Base-by-base conservation (phyloP, 2,113 vertebrate genomes). In the Neofelis nebulosa region DNA sequence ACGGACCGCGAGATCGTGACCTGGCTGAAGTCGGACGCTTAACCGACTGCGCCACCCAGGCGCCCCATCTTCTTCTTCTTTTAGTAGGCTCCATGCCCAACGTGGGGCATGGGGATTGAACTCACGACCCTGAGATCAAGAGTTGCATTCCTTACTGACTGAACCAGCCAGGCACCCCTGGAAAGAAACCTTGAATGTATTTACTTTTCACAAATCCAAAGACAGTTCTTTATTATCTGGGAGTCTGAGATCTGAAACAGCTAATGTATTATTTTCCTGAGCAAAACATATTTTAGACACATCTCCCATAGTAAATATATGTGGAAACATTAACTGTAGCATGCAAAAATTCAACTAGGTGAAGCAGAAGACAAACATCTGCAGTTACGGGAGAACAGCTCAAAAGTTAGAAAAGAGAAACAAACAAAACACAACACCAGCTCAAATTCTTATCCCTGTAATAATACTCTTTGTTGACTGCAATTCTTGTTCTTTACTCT, bases 291-390 rank as follows among this genome's bases (percentile, higher is more conserved):
- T 41, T 96, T 88, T 94, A 96, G 25, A 52, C 13, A 80, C 31
- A 89, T 78, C 19, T 50, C 41, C 31, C 66, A 93, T 1, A 88
- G 29, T 76, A 93, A 97, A 66, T 55, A 12, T 38, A 63, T 15
- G 65, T 36, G 33, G 19, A 95, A 95, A 89, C 41, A 91, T 36
- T 92, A 81, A 89, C 4, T 94, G 84, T n/a, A 83, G 4, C 31
- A 92, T 79, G 25, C 80, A 94, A 83, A 93, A 85, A 87, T 92
- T 82, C 89, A 95, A 89, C 9, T 63, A 85, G 31, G 50, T 85
- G 25, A 97, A 95, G 52, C 0, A 89, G 61, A 95, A 89, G 31
- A 23, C 36, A 61, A 85, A 91, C 4, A 0, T 36, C 21, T 84
- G 5, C 33, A 90, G n/a, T 63, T 91, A 65, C 15, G n/a, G 45